These are phyloP conservation scores for Leiothrix lutea DNA, from an alignment of 2,113 vertebrate genomes.

Conservation along the genomic window DNA sequence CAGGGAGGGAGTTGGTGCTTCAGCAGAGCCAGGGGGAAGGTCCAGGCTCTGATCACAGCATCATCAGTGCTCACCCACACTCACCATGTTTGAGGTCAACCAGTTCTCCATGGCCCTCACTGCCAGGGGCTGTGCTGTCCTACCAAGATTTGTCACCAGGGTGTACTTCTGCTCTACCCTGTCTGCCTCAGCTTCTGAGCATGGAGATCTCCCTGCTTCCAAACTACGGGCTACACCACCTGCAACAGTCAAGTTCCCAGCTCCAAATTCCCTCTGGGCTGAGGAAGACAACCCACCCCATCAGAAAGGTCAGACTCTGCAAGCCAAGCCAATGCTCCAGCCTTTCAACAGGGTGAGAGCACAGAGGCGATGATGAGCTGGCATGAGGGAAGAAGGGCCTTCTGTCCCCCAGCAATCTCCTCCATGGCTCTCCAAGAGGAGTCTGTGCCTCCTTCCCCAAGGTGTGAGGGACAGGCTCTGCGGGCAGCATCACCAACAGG, in stretches of 20 bases:
- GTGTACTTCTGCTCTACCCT: neutral
- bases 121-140: neutral
- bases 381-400: neutral
- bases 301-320: neutral
- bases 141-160: neutral
- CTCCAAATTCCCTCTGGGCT: neutral
- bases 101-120: neutral
- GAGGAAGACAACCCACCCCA: neutral
- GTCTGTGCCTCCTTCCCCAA: neutral
- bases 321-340: neutral
- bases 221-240: rapidly evolving
- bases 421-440: neutral
- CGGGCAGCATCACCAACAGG: neutral
- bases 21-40: neutral
- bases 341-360: neutral
- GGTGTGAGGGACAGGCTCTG: neutral
- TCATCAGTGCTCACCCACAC: neutral
- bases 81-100: rapidly evolving
- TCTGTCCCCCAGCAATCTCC: neutral
- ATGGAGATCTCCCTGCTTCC: neutral
- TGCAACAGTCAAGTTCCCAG: neutral
- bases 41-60: neutral
- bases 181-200: neutral
- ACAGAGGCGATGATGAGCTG: rapidly evolving
- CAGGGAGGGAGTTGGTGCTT: neutral